Conservation (phyloP, 2,888 invertebrate genomes). For the Gibbula magus region DNA sequence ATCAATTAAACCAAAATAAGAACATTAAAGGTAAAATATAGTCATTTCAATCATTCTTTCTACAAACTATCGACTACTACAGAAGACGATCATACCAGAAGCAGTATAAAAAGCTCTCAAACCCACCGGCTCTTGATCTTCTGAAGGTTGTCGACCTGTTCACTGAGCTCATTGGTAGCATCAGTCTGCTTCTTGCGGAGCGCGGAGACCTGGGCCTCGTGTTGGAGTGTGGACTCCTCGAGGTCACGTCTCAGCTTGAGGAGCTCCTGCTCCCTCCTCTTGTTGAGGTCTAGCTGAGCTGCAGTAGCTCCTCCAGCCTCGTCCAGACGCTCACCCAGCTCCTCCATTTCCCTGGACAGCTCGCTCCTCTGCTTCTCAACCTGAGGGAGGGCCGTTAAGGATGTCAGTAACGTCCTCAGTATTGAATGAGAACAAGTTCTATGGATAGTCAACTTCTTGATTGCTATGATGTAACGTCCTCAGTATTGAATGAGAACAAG, state of each 20-base stretch:
- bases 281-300: conserved; percentile 97
- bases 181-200: conserved; percentile 99
- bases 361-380: conserved; percentile 99
- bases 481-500: no score
- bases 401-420: no score
- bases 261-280: conserved; percentile 99
- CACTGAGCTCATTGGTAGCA: conserved; percentile 98
- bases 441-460: no score
- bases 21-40: no score
- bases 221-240: conserved; percentile 99
- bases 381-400: conserved; percentile 17
- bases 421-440: no score
- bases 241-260: conserved; percentile 97
- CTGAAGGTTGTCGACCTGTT: conserved; percentile 99
- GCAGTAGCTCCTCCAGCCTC: conserved; percentile 99
- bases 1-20: no score
- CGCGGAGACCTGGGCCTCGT: conserved; percentile 96
- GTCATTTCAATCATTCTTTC: no score
- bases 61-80: no score
- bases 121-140: conserved; percentile 97
- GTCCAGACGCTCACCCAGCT: conserved; percentile 81
- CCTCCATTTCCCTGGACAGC: conserved; percentile 96
- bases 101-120: no score
- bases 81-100: no score
- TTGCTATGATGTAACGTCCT: no score